Evolutionary conservation across 2,797 vertebrate genomes (phyloP).

Genomic region (Ibycter americanus): DNA sequence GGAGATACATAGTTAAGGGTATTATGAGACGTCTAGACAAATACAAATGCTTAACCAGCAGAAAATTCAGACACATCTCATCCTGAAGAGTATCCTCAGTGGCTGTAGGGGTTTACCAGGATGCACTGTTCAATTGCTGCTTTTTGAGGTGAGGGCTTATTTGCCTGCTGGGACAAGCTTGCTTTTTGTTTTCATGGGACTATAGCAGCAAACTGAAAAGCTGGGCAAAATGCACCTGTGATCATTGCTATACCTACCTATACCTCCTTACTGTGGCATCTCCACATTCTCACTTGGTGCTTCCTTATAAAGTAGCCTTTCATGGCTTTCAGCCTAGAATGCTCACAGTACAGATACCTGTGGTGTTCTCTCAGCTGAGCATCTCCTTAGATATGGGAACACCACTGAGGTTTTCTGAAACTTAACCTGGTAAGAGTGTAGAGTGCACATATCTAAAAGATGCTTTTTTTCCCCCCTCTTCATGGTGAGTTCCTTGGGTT

Average conservation of each 20-base stretch:
- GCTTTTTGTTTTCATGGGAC: neutral
- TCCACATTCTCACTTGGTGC: neutral
- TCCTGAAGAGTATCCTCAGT: neutral
- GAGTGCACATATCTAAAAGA: neutral
- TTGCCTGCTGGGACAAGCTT: neutral
- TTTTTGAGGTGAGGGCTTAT: neutral
- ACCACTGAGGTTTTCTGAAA: neutral
- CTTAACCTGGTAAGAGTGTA: neutral
- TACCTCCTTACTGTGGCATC: neutral
- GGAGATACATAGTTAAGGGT: neutral
- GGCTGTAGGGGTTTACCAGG: neutral
- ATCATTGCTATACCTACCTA: neutral
- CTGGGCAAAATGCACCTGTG: neutral
- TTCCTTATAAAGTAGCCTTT: neutral
- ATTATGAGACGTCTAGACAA: neutral
- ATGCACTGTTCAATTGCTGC: neutral
- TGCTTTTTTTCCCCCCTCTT: too few species aligned
- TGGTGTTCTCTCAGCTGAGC: neutral
- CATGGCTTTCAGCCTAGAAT: neutral
- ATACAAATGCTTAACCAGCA: neutral
- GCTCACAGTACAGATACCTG: neutral
- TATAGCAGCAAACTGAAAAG: neutral
- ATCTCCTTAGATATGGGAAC: neutral
- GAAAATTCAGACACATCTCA: neutral
- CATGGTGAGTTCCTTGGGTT: neutral